Base-by-base conservation (phyloP, 1,140 invertebrate species). In the Frieseomelitta varia region DNA sequence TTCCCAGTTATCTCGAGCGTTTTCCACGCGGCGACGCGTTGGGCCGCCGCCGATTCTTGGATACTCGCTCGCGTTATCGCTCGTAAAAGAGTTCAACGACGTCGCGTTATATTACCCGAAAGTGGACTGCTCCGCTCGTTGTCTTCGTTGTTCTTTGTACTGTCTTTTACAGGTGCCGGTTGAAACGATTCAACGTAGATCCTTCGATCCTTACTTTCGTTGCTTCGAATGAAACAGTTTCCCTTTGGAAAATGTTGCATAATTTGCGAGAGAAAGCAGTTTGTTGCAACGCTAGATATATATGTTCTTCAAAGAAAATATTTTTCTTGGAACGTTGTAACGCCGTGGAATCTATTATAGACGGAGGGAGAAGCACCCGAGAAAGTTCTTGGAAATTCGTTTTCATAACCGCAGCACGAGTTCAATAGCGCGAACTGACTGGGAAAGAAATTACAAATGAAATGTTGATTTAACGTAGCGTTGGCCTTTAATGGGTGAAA, bases 1-100 rank as follows among this genome's bases (percentile, higher is more conserved):
- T 87, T 84, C 27, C 72, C 55, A 61, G 86, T 87, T 87, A 87
- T 87, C 85, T 87, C 68, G 53, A 75, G 63, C 86, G 86, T 73
- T 84, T 87, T 65, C 86, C 67, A 58, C 53, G 53, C 55, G 39
- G 39, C 53, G 58, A 14, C 58, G 63, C 47, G 68, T n/a, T 47
- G 24, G 24, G 53, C 75, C 19, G 47, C 75, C 58, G 65, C 55
- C 47, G 55, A 78, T 86, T 84, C 80, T 83, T 34, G 65, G 56
- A 68, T 77, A 58, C 55, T 69, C 47, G 4, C n/a, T 17, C 11
- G 30, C 39, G 56, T 53, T 67, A 67, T 55, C 79, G 72, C 4
- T 30, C 72, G 34, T 34, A 75, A 63, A 79, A 84, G 69, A 61
- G 71, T 39, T 75, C 73, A 30, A 39, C 73, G 30, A 12, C 19